Conservation (phyloP, 2,888 invertebrate species). For the Melanostoma scalare region DNA sequence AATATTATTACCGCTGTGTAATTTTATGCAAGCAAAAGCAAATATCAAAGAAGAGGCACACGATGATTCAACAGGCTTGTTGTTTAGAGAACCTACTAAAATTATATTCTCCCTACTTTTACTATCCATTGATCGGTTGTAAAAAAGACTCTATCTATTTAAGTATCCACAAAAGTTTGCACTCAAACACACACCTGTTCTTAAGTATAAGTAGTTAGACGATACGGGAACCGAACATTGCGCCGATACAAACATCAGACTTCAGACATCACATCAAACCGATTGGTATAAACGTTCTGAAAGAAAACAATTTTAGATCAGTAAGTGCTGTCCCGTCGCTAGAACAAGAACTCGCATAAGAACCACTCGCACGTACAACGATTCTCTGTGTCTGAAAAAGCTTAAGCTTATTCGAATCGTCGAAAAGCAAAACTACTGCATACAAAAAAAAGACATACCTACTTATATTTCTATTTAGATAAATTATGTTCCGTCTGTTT, state of each 20-base stretch:
- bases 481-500: background rate
- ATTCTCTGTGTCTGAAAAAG: background rate
- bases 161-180: too few species aligned
- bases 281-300: conserved; percentile 55
- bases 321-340: conserved; percentile 53
- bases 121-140: too few species aligned
- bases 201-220: too few species aligned
- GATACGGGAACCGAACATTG: too few species aligned
- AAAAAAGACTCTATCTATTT: too few species aligned
- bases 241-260: background rate
- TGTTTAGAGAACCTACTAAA: too few species aligned
- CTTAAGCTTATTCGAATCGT: background rate
- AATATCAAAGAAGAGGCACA: too few species aligned
- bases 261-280: background rate
- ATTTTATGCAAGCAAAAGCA: too few species aligned
- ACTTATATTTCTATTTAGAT: background rate
- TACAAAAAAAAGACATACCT: background rate
- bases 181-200: conserved; percentile 29
- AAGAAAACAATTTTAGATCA: conserved; percentile 46
- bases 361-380: background rate
- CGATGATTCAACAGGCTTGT: too few species aligned
- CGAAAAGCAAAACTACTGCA: background rate
- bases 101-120: too few species aligned
- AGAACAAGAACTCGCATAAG: conserved; percentile 34
- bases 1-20: too few species aligned